Percentiles rank a stretch among this genome's conserved stretches.
phyloP scores from a whole-genome alignment of 1,140 invertebrate species.

The Neodiprion pinetum region DNA sequence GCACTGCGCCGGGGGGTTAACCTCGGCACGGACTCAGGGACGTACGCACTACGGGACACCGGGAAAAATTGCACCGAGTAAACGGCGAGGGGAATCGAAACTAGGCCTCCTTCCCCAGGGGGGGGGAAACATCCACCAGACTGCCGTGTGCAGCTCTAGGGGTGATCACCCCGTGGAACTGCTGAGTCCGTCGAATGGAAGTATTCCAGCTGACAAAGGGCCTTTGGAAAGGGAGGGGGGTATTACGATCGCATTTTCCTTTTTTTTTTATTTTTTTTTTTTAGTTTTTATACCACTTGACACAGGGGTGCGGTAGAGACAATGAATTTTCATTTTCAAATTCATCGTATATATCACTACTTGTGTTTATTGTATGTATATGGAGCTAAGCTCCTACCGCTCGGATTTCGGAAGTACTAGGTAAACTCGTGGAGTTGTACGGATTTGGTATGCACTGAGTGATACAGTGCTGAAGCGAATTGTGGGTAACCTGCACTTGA shows the following conservation, averaged over 20 bases:
- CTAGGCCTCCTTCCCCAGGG: not conserved
- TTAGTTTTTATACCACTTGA: too few relatives aligned
- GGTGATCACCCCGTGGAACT: slow-evolving; percentile 27
- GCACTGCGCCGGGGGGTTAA: not conserved
- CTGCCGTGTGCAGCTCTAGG: too few relatives aligned
- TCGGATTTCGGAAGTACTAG: too few relatives aligned
- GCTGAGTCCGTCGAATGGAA: slow-evolving; percentile 51
- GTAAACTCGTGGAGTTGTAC: too few relatives aligned
- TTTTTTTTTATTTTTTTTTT: not conserved
- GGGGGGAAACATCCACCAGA: too few relatives aligned
- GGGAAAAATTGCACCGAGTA: not conserved
- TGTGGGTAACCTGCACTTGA: too few relatives aligned
- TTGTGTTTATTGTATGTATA: too few relatives aligned
- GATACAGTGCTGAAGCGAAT: too few relatives aligned
- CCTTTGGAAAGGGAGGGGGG: not conserved
- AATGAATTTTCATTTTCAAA: not conserved
- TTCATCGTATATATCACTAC: too few relatives aligned
- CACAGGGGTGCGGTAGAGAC: not conserved
- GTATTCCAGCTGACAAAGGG: slow-evolving; percentile 48
- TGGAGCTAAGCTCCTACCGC: too few relatives aligned
- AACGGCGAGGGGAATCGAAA: not conserved
- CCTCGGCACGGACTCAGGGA: not conserved
- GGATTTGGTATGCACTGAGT: too few relatives aligned
- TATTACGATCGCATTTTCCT: not conserved
- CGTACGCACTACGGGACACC: not conserved